Evolutionary conservation across 2,888 invertebrate species (phyloP).

Genomic region (Icerya purchasi): DNA sequence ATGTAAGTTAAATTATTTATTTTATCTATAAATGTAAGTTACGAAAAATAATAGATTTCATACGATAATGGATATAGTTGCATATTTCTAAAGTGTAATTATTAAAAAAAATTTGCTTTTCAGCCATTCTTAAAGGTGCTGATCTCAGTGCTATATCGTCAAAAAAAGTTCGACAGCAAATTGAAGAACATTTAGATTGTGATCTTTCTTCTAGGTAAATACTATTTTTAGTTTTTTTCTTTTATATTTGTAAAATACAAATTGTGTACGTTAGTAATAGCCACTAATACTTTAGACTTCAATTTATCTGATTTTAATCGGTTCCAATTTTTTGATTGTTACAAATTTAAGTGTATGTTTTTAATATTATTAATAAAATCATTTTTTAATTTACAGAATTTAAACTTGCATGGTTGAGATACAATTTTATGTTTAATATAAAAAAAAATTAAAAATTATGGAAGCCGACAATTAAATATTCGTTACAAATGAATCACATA

Average conservation of each 20-base stretch:
- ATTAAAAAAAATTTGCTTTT: constrained; percentile 1
- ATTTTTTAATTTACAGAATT: no score
- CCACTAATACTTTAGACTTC: no score
- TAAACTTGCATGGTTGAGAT: no score
- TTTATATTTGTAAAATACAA: background rate
- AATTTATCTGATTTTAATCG: no score
- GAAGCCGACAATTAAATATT: no score
- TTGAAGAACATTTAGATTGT: constrained; percentile 57
- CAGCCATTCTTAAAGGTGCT: constrained; percentile 68
- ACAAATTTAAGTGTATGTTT: no score
- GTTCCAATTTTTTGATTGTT: no score
- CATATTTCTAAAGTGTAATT: background rate
- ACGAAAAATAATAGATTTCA: background rate
- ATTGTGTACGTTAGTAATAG: background rate
- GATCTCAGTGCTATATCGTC: constrained; percentile 65
- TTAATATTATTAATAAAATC: no score
- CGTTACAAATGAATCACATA: no score
- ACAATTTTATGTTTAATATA: no score
- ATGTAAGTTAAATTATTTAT: constrained; percentile 4
- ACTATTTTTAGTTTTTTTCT: background rate
- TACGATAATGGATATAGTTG: background rate
- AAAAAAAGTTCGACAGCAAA: constrained; percentile 66
- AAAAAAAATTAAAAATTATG: no score
- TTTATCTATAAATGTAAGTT: no score
- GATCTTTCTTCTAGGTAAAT: constrained; percentile 42